phyloP scores from a whole-genome alignment of 2,797 vertebrate species.

The Xenops minutus region DNA sequence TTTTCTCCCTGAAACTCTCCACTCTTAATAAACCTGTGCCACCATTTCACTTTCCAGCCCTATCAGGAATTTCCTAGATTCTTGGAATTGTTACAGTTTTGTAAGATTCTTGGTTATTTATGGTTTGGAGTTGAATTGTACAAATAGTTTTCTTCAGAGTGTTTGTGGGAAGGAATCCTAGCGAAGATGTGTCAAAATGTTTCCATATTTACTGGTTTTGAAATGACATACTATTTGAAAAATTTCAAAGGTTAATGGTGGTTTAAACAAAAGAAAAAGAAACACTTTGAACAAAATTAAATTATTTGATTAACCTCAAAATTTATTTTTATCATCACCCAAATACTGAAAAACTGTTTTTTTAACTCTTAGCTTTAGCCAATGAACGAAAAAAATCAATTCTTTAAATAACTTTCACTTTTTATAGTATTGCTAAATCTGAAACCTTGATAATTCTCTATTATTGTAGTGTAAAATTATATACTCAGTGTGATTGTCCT shows the following conservation, averaged over 20 bases:
- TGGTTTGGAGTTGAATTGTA: not conserved
- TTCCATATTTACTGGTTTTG: not conserved
- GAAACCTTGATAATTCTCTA: not conserved
- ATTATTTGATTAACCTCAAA: not conserved
- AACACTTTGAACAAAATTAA: not conserved
- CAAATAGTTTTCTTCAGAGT: not conserved
- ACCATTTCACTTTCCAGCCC: not conserved
- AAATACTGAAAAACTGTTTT: not conserved
- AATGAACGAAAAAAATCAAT: not conserved
- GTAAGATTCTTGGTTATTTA: not conserved
- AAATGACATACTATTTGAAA: not conserved
- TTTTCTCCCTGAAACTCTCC: not conserved
- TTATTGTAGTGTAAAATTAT: not conserved
- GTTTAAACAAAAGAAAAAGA: not conserved
- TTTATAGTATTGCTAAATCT: not conserved
- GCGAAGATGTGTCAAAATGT: not conserved
- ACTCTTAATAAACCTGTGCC: not conserved
- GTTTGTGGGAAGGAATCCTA: not conserved
- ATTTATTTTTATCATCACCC: not conserved
- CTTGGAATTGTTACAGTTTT: not conserved
- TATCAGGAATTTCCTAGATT: not conserved
- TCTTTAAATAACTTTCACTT: not conserved
- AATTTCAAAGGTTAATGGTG: not conserved
- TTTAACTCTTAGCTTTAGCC: not conserved
- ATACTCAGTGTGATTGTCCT: not conserved